Base-by-base conservation (phyloP, 2,888 invertebrate genomes). In the Drosophila maculinotata region DNA sequence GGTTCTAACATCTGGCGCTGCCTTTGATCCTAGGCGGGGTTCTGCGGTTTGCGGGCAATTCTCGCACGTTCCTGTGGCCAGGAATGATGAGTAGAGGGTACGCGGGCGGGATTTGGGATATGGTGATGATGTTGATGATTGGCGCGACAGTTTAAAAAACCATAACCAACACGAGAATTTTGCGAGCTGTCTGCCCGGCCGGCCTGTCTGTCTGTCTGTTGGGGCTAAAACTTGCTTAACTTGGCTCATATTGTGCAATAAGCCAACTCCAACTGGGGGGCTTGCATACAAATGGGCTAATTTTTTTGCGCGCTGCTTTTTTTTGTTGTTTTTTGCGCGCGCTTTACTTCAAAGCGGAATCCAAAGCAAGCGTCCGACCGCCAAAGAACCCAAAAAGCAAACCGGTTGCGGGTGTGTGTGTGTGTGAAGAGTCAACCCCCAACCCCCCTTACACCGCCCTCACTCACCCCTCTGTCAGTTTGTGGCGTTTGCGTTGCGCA, bases 141-240 rank as follows among this genome's bases (percentile, higher is more conserved):
- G 80, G 90, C 84, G 86, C 79, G 89, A 88, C 88, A 89, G 88
- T 88, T 89, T 90, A 90, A 90, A 90, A 90, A 90, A 79, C 90
- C 79, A 90, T 90, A 90, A 90, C 81, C 89, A 75, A 88, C 90
- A 88, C 90, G 88, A 89, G 89, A 84, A 85, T 69, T 69, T 72
- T 52, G 26, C 20, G 17, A 28, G 54, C 35, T 3, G 48, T 45
- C 44, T 45, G 44, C n/a, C n/a, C n/a, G n/a, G n/a, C n/a, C n/a
- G n/a, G n/a, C n/a, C n/a, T n/a, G n/a, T n/a, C 20, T 20, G 20
- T 20, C 20, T 20, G 20, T 20, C 20, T 20, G 20, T 2, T 3
- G 15, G 8, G 9, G 17, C 15, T 17, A 17, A 38, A 79, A 75
- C 82, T 76, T 63, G 82, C 79, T 80, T 74, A 72, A 87, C 85